These are phyloP conservation scores for Campylorhamphus procurvoides DNA, from an alignment of 2,113 vertebrate genomes.

Conservation along the genomic window DNA sequence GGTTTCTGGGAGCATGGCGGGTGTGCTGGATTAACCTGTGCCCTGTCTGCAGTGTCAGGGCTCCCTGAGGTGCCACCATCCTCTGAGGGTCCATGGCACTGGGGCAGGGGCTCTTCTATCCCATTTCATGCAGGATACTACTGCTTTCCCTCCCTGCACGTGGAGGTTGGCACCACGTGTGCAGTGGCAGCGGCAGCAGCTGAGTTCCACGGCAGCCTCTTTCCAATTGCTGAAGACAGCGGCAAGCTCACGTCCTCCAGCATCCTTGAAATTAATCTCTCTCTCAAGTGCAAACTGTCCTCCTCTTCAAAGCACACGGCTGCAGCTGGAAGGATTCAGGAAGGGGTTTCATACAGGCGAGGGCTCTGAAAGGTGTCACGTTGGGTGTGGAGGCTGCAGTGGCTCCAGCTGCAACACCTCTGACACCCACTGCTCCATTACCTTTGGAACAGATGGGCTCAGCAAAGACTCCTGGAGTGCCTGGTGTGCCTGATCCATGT, in stretches of 20 bases:
- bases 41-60: background rate
- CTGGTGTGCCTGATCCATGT: rapidly evolving
- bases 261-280: background rate
- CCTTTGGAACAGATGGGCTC: background rate
- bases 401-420: background rate
- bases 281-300: background rate
- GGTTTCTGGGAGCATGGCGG: background rate
- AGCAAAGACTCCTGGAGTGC: rapidly evolving
- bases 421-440: rapidly evolving
- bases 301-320: background rate
- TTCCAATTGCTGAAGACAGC: rapidly evolving
- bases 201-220: background rate
- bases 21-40: background rate
- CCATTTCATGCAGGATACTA: rapidly evolving
- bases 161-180: background rate
- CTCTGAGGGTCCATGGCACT: background rate
- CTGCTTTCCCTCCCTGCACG: background rate
- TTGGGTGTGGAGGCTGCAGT: background rate
- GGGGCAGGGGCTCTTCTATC: background rate
- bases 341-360: background rate
- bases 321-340: background rate
- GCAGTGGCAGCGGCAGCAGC: background rate
- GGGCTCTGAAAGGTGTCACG: rapidly evolving
- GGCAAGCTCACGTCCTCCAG: background rate
- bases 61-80: background rate